A percentile compares a stretch with the other conserved stretches of the same genome.
phyloP scores from a whole-genome alignment of 2,797 vertebrate genomes.

The Centropyge bicolor region DNA sequence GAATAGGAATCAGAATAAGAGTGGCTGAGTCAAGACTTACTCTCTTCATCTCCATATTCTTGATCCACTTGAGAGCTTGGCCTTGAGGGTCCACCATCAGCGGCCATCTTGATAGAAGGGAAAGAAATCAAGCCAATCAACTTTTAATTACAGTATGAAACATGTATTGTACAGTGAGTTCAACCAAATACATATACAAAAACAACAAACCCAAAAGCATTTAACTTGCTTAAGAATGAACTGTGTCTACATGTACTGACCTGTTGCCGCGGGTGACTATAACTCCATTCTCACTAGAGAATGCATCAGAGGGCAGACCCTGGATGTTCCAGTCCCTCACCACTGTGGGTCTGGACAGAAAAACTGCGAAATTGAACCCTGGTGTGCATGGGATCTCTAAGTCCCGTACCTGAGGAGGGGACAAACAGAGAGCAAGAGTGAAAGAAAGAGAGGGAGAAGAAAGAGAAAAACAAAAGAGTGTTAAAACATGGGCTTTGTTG shows the following conservation, averaged over 20 bases:
- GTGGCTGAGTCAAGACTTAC: conserved; percentile 66
- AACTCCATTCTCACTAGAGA: conserved; percentile 93
- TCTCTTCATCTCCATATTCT: conserved; percentile 89
- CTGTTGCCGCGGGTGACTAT: conserved; percentile 91
- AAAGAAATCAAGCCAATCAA: neutral
- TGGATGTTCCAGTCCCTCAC: conserved; percentile 93
- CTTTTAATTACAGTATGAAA: neutral
- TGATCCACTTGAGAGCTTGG: conserved; percentile 94
- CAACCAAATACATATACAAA: neutral
- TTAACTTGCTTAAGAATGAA: neutral
- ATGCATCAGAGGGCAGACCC: conserved; percentile 90
- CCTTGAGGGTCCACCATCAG: conserved; percentile 95
- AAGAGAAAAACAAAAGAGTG: neutral
- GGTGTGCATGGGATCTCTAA: conserved; percentile 87
- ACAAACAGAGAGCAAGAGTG: neutral
- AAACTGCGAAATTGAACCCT: conserved; percentile 86
- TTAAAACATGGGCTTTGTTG: neutral
- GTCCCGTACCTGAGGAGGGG: conserved; percentile 80
- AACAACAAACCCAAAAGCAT: neutral
- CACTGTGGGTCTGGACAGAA: conserved; percentile 88
- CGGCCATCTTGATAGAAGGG: conserved; percentile 87
- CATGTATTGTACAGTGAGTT: neutral
- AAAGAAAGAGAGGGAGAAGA: neutral
- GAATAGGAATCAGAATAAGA: neutral
- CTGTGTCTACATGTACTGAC: conserved; percentile 71